phyloP scores from a whole-genome alignment of 2,797 vertebrate species.

The Odontamblyopus rebecca region DNA sequence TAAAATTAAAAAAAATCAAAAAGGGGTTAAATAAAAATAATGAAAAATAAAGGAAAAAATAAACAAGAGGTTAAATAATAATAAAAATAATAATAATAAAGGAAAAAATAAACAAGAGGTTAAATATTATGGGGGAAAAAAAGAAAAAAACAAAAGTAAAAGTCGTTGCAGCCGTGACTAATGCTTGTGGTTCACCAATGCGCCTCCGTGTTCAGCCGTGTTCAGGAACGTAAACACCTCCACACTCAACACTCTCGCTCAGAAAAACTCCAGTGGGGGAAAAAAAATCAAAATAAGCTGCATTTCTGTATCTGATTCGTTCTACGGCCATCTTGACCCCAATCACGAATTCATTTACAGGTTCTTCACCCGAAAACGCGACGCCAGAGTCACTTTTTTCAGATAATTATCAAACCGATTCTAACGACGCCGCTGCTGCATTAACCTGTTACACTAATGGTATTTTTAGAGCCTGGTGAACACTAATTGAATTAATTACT shows the following conservation, averaged over 20 bases:
- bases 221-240: no score
- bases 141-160: not conserved
- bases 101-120: no score
- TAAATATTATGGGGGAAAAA: no score
- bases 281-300: not conserved
- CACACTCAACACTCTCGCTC: no score
- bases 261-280: no score
- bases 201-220: not conserved
- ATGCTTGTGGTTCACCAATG: not conserved
- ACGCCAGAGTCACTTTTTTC: not conserved
- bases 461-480: constrained; percentile 1
- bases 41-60: no score
- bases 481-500: constrained; percentile 5
- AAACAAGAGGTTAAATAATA: no score
- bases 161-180: not conserved
- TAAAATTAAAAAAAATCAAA: no score
- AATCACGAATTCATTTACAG: not conserved
- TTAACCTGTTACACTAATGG: not conserved
- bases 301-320: not conserved
- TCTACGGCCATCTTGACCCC: not conserved
- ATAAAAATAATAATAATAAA: no score
- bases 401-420: not conserved
- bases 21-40: no score
- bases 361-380: not conserved
- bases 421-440: not conserved